Base-by-base conservation (phyloP, 2,888 invertebrate species). In the Agrochola macilenta region DNA sequence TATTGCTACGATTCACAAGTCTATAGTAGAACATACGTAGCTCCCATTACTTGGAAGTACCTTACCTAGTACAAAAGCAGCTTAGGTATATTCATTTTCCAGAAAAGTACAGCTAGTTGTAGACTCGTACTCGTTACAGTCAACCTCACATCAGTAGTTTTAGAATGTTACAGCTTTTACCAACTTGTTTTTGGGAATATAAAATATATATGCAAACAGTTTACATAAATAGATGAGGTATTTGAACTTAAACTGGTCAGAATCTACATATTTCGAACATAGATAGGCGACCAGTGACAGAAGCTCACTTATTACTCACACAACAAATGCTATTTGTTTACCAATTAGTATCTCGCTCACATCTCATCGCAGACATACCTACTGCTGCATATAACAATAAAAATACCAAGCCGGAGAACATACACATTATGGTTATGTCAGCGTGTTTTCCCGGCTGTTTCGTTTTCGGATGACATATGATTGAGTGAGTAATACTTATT, bases 401-500 rank as follows among this genome's bases (percentile, higher is more conserved):
- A 77, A 77, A 72, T 77, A 87, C 70, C 76, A 61, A 89, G 87
- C 85, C 89, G 88, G 89, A 82, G 65, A 81, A 73, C 70, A 83
- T 78, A 80, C 78, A 77, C 30, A 63, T 23, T 58, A 65, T 52
- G 69, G 76, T 89, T 86, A 84, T 86, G 86, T 88, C 86, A 83
- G 79, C 74, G 88, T 88, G 49, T 89, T 88, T 88, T 86, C 89
- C 88, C 83, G 66, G 49, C 75, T 39, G 68, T 77, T 72, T 81
- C 69, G 69, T 76, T 79, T 88, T 85, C 77, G 76, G 78, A 81
- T 83, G 86, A 79, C 83, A 88, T 86, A 87, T 76, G 82, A 84
- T 88, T 87, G 85, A 87, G 81, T 92, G 92, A 92, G 90, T 92
- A 92, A 89, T 92, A 90, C 87, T 89, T 79, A 79, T 91, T 89